phyloP scores from a whole-genome alignment of 2,797 vertebrate species.

The Rhodeus uyekii region DNA sequence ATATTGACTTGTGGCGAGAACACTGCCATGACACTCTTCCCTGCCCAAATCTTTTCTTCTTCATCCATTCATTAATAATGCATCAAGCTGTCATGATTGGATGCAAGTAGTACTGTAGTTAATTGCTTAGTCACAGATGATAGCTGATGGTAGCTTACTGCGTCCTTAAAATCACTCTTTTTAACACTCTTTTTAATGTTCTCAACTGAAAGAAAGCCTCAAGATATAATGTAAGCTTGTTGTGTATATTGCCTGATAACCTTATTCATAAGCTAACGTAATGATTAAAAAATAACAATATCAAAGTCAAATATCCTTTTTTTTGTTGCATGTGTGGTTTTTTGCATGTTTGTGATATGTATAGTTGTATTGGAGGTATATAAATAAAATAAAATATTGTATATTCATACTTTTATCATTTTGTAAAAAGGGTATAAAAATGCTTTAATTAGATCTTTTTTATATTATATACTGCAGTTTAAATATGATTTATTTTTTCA shows the following conservation, averaged over 20 bases:
- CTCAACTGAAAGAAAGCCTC: too few relatives aligned
- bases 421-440: background rate
- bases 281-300: too few relatives aligned
- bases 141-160: background rate
- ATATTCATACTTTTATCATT: background rate
- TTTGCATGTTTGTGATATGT: background rate
- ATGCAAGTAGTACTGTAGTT: conserved; percentile 17
- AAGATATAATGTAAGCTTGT: too few relatives aligned
- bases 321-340: too few relatives aligned
- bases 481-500: background rate
- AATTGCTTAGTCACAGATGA: conserved; percentile 11
- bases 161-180: background rate
- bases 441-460: background rate
- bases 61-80: conserved; percentile 29
- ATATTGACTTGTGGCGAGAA: conserved; percentile 20
- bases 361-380: background rate
- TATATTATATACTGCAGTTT: background rate
- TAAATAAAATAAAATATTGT: background rate
- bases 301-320: too few relatives aligned
- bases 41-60: background rate
- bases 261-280: too few relatives aligned
- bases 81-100: conserved; percentile 20
- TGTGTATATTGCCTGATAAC: too few relatives aligned
- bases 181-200: too few relatives aligned
- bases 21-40: background rate